Conservation (phyloP, 2,797 vertebrate genomes). For the Lacerta viridis region DNA sequence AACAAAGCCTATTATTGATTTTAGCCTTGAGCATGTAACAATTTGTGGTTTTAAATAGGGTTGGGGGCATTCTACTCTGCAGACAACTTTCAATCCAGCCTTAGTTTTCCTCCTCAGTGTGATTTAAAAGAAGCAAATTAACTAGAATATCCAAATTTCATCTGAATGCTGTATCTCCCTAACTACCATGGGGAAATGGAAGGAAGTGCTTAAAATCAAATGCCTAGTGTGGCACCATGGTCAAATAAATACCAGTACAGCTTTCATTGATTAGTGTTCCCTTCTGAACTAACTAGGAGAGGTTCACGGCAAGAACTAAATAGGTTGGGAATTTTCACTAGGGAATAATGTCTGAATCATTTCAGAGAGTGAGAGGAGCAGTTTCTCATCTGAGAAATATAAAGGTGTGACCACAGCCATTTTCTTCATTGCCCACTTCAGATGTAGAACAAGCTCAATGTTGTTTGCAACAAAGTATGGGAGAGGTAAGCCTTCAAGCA, state of each 20-base stretch:
- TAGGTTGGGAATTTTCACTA: not conserved
- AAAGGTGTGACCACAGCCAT: not conserved
- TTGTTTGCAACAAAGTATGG: slow-evolving; percentile 17
- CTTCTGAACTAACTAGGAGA: not conserved
- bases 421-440: not conserved
- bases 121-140: not conserved
- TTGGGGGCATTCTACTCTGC: not conserved
- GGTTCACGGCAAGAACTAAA: not conserved
- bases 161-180: not conserved
- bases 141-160: not conserved
- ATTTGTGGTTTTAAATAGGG: not conserved
- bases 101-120: not conserved
- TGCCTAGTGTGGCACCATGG: not conserved
- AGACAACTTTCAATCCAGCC: not conserved
- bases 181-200: not conserved
- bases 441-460: slow-evolving; percentile 31
- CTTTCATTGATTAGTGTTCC: not conserved
- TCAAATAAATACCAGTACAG: not conserved
- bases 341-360: not conserved
- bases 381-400: not conserved
- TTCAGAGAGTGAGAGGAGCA: too few relatives aligned
- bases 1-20: not conserved
- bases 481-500: slow-evolving; percentile 13
- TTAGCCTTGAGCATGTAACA: not conserved
- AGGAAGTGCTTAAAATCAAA: not conserved